Evolutionary conservation across 30 jellyfish, hydroid and myxozoan genomes (phyloP), one percentile per base, ranked within the genome.

Genomic region (Rhopilema esculentum): DNA sequence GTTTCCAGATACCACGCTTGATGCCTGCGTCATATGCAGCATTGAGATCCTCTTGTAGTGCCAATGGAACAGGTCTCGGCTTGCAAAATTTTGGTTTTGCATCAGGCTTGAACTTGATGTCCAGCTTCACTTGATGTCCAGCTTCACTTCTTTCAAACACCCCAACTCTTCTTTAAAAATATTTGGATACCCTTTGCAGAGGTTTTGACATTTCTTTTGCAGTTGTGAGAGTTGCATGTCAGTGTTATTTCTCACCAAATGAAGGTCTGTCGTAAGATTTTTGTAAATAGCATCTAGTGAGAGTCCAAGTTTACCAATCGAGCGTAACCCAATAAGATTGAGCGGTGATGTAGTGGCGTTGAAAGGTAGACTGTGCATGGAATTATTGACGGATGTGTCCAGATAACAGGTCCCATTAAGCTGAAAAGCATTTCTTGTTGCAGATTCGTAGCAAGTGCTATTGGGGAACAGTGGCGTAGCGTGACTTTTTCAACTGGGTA

Each of bases 291-390:
- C 73, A 73, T 73, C 84, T 9, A 27, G 66, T 73, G 84, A 73
- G 28, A 31, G 69, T 31, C 69, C 67, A 73, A 33, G 84, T 29
- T 73, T 73, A 16, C 69, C 75, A 33, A 73, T 73, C 30, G 31
- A 73, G 76, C 84, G 69, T 29, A 73, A 73, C 31, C 84, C 84
- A 73, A 73, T 73, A 29, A 73, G 84, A 50, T 73, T 27, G 84
- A 73, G 84, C 27, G 69, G 77, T 28, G 84, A 73, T 50, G 29
- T 29, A 27, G 84, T 29, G 31, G 4, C 31, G 76, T 73, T 73
- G 84, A 31, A 68, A 8, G 75, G 84, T 73, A 73, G 27, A 50
- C 31, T 73, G 84, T 73, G n/a, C n/a, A n/a, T n/a, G 77, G 33
- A 33, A 69, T 73, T 73, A 69, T 31, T 50, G 33, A 29, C 77